Conservation (phyloP, 2,888 invertebrate genomes). For the Monochamus alternatus region DNA sequence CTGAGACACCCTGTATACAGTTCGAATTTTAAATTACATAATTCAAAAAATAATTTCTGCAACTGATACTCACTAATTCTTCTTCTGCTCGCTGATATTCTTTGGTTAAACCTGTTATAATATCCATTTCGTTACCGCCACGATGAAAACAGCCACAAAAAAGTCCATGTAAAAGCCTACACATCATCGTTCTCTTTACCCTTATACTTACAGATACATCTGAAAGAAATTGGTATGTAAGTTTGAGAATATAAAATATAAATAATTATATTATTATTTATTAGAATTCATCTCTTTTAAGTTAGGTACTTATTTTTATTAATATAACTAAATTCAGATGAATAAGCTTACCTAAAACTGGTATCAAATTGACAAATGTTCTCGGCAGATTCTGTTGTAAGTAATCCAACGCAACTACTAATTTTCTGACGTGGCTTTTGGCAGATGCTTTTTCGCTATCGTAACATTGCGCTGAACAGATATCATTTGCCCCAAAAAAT, state of each 20-base stretch:
- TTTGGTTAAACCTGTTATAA: conserved; percentile 76
- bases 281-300: background rate
- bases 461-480: conserved; percentile 82
- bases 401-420: conserved; percentile 79
- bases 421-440: conserved; percentile 75
- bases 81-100: conserved; percentile 80
- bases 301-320: background rate
- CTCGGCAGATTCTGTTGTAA: conserved; percentile 78
- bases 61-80: conserved; percentile 73
- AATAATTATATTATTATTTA: conserved; percentile 13
- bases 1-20: no score
- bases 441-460: conserved; percentile 76
- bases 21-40: no score
- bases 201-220: conserved; percentile 83
- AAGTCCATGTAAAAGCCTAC: conserved; percentile 80
- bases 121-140: conserved; percentile 73
- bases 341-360: conserved; percentile 76
- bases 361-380: conserved; percentile 81
- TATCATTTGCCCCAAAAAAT: conserved; percentile 84
- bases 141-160: conserved; percentile 84
- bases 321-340: background rate
- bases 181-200: conserved; percentile 77
- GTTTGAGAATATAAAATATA: conserved; percentile 35
- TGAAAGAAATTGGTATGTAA: conserved; percentile 62
- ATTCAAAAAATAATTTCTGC: no score